Evolutionary conservation across 37 sponge, comb jelly and placozoan genomes (phyloP).

Genomic region (Oscarella lobularis): DNA sequence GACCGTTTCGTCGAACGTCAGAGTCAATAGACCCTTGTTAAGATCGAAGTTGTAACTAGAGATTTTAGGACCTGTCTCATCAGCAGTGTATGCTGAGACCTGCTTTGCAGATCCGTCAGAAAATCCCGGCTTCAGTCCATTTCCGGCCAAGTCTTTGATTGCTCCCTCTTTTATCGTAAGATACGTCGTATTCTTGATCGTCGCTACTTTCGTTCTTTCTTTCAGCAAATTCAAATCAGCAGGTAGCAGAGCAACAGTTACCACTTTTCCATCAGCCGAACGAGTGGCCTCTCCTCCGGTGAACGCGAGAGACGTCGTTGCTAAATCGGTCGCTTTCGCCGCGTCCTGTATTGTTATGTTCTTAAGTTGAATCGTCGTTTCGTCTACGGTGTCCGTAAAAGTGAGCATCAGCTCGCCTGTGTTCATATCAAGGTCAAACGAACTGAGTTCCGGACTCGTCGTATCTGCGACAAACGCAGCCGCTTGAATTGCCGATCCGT

Average conservation of each 20-base stretch:
- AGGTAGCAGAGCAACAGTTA: constrained; percentile 29
- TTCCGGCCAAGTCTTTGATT: constrained; percentile 1
- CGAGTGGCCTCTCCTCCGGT: constrained; percentile 43
- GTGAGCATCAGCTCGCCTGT: constrained; percentile 32
- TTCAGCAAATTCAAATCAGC: constrained; percentile 43
- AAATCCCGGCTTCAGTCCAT: background rate
- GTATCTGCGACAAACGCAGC: constrained; percentile 31
- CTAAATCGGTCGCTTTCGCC: background rate
- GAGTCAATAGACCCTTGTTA: constrained; percentile 37
- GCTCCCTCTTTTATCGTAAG: background rate
- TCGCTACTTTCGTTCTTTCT: constrained; percentile 1
- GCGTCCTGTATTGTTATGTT: constrained; percentile 15
- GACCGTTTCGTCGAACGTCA: constrained; percentile 68
- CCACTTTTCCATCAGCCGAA: constrained; percentile 43
- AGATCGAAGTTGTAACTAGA: constrained; percentile 48
- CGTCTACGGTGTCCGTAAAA: constrained; percentile 43
- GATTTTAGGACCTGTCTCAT: constrained; percentile 41
- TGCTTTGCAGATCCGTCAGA: constrained; percentile 3
- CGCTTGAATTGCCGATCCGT: constrained; percentile 65
- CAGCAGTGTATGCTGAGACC: constrained; percentile 25
- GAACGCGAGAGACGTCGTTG: background rate
- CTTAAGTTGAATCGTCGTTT: constrained; percentile 24
- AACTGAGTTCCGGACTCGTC: constrained; percentile 35
- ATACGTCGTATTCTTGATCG: background rate
- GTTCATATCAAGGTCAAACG: constrained; percentile 60